Evolutionary conservation across 2,888 invertebrate species (phyloP), one percentile per base, ranked within the genome.

Genomic region (Tinea pellionella): DNA sequence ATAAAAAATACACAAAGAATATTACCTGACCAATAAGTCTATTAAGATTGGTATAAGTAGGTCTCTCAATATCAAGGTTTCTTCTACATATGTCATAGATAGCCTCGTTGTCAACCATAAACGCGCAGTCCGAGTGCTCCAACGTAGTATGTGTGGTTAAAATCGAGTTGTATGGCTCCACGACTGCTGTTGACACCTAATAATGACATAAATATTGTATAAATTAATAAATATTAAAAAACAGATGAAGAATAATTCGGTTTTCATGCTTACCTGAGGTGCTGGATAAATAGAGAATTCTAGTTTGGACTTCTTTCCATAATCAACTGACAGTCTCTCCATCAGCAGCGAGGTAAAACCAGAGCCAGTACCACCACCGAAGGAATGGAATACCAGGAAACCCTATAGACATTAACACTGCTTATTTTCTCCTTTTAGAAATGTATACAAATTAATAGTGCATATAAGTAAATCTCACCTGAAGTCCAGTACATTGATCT

Each of bases 221-320:
- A n/a, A n/a, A n/a, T n/a, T n/a, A n/a, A n/a, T n/a, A n/a, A n/a
- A n/a, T n/a, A n/a, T n/a, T n/a, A n/a, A n/a, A n/a, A n/a, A n/a
- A n/a, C n/a, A n/a, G n/a, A n/a, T n/a, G n/a, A n/a, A n/a, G n/a
- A n/a, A n/a, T n/a, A n/a, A n/a, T n/a, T n/a, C n/a, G n/a, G n/a
- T n/a, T n/a, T n/a, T n/a, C n/a, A n/a, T n/a, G n/a, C 37, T 74
- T 81, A 94, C 95, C 89, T 96, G 96, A 6, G 97, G 97, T 9
- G 97, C 97, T 8, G 97, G 97, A 77, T 98, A 98, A 68, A 97
- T 95, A 61, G 96, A 94, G 80, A 98, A 97, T 79, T 96, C 96
- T 19, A 97, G 89, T 76, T 97, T 97, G 60, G 95, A 95, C 82
- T 96, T 97, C 84, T 96, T 97, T 65, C 96, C 96, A 79, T 96